Percentiles rank a stretch among this genome's conserved stretches.
Evolutionary conservation across 2,888 invertebrate species (phyloP).

Genomic region (Trachelus stipa): DNA sequence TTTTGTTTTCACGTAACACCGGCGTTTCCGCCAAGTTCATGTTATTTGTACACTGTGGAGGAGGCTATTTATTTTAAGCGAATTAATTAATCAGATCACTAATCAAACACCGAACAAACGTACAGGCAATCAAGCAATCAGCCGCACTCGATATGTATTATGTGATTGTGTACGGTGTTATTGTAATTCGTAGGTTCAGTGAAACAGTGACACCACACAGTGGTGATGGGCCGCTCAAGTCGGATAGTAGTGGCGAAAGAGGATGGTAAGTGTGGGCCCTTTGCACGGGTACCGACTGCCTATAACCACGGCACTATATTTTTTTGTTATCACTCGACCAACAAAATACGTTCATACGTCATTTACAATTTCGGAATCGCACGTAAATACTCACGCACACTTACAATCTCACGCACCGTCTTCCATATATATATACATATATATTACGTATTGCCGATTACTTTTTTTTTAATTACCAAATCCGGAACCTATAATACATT

Average conservation of each 20-base stretch:
- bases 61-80: not conserved
- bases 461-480: not conserved
- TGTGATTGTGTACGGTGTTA: constrained; percentile 55
- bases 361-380: not conserved
- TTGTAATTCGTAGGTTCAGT: constrained; percentile 66
- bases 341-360: not conserved
- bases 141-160: constrained; percentile 27
- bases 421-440: not conserved
- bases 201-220: constrained; percentile 65
- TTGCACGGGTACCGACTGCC: constrained; percentile 44
- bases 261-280: constrained; percentile 62
- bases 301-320: constrained; percentile 36
- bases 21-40: not conserved
- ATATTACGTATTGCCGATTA: not conserved
- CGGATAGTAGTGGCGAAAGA: constrained; percentile 64
- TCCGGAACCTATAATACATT: not conserved
- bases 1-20: not conserved
- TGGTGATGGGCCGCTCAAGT: constrained; percentile 63
- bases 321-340: constrained; percentile 21
- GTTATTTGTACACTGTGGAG: not conserved
- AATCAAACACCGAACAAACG: not conserved
- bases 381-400: not conserved
- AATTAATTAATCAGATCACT: not conserved
- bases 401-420: not conserved
- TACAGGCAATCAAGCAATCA: not conserved